phyloP scores from a whole-genome alignment of 2,113 vertebrate genomes.

The Bubalus kerabau region DNA sequence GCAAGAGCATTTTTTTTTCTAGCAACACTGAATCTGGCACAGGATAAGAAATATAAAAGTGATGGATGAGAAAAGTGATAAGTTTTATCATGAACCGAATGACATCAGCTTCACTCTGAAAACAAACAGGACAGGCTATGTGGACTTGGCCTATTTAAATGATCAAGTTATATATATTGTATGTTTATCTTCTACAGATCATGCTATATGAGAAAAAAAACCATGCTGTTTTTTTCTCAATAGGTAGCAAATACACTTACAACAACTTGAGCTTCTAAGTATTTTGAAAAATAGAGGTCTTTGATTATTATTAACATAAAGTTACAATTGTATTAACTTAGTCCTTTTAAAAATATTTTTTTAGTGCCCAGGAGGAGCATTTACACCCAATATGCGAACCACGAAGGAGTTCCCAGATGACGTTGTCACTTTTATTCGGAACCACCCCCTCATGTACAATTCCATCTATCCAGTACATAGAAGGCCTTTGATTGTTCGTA shows the following conservation, averaged over 20 bases:
- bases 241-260: not conserved
- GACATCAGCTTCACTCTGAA: not conserved
- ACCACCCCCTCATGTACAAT: slow-evolving; percentile 98
- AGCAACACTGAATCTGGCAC: not conserved
- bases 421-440: slow-evolving; percentile 96
- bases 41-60: not conserved
- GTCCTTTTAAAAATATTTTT: not conserved
- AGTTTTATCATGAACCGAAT: not conserved
- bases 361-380: slow-evolving; percentile 97
- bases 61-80: not conserved
- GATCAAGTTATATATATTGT: not conserved
- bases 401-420: slow-evolving; percentile 98
- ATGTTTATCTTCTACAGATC: not conserved
- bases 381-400: slow-evolving; percentile 92
- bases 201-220: not conserved
- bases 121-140: not conserved
- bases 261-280: not conserved
- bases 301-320: not conserved
- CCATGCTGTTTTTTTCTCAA: not conserved
- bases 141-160: not conserved
- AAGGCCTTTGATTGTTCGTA: slow-evolving; percentile 91
- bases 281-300: not conserved
- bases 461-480: slow-evolving; percentile 91
- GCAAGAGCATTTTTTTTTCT: not conserved
- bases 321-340: not conserved